phyloP scores from a whole-genome alignment of 2,797 vertebrate species.

The Apodemus agrarius region DNA sequence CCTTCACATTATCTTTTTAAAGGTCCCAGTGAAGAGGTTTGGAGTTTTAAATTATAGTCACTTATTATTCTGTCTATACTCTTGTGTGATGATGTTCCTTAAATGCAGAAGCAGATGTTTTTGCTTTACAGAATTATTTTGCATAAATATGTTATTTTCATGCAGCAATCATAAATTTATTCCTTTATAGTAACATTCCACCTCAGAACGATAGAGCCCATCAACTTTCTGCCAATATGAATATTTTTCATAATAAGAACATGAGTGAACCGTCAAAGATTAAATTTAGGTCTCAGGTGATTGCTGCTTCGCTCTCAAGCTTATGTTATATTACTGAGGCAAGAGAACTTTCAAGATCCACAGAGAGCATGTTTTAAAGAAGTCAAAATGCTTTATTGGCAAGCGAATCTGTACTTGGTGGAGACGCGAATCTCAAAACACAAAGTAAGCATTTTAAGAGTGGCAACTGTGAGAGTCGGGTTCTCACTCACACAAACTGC shows the following conservation, averaged over 20 bases:
- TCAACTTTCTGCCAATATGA: constrained; percentile 82
- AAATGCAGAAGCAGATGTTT: constrained; percentile 79
- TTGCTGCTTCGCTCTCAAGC: constrained; percentile 61
- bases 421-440: constrained; percentile 52
- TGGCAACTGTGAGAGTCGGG: background rate
- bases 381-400: constrained; percentile 44
- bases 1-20: constrained; percentile 44
- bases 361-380: constrained; percentile 27
- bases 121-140: constrained; percentile 80
- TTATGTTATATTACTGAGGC: constrained; percentile 32
- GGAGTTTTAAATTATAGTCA: constrained; percentile 71
- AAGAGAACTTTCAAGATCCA: constrained; percentile 61
- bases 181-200: constrained; percentile 76
- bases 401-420: constrained; percentile 42
- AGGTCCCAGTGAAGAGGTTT: constrained; percentile 8
- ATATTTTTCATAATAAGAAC: constrained; percentile 79
- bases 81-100: constrained; percentile 62
- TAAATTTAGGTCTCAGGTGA: constrained; percentile 77
- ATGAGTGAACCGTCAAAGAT: constrained; percentile 77
- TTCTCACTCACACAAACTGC: background rate
- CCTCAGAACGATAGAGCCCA: constrained; percentile 78
- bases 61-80: constrained; percentile 64
- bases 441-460: constrained; percentile 53
- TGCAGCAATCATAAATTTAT: constrained; percentile 77
- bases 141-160: constrained; percentile 76